phyloP scores from a whole-genome alignment of 2,888 invertebrate genomes.

The Machimus rusticus region DNA sequence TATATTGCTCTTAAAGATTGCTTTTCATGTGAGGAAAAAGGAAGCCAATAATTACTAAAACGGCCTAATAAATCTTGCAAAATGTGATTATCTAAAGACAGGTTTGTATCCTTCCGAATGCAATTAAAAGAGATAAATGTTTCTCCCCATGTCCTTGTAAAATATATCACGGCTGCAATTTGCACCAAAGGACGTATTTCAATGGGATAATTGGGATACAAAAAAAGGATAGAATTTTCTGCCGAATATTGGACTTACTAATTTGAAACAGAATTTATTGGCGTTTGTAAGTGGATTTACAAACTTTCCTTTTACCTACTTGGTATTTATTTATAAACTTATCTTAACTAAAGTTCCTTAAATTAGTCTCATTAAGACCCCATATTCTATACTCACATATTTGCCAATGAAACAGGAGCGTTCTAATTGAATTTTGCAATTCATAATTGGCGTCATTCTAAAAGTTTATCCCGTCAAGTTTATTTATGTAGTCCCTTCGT shows the following conservation, averaged over 20 bases:
- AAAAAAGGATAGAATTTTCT: background rate
- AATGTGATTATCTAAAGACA: background rate
- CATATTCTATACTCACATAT: background rate
- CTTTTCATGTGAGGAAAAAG: background rate
- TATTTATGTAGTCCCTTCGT: background rate
- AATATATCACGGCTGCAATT: background rate
- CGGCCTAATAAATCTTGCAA: background rate
- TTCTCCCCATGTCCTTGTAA: background rate
- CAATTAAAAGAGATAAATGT: background rate
- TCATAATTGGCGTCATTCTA: background rate
- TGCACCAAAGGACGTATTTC: background rate
- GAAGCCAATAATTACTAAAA: background rate
- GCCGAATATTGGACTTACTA: background rate
- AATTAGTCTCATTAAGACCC: background rate
- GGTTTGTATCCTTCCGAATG: background rate
- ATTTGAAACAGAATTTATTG: background rate
- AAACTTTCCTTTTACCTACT: background rate
- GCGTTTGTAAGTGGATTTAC: background rate
- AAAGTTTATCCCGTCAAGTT: background rate
- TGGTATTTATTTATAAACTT: background rate
- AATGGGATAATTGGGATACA: background rate
- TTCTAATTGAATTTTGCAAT: background rate
- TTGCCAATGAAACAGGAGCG: background rate
- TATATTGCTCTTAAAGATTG: background rate
- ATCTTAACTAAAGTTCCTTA: background rate